Percentiles rank a stretch among this genome's conserved stretches.
Conservation (phyloP, 2,888 invertebrate species). For the Agrochola lota region DNA sequence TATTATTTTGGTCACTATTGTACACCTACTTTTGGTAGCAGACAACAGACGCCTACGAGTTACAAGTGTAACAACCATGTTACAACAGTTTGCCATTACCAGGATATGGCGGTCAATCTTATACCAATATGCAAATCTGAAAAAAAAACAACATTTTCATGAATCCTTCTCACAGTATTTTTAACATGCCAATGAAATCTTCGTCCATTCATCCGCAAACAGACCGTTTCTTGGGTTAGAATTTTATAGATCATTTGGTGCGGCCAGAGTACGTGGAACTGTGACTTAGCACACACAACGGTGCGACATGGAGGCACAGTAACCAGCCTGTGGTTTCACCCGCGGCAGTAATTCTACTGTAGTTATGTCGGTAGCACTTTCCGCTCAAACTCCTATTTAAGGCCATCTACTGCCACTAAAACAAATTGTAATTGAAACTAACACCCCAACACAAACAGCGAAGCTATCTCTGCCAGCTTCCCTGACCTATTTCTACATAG, state of each 20-base stretch:
- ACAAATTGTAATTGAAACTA: background rate
- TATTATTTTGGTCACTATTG: too few relatives aligned
- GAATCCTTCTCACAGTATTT: background rate
- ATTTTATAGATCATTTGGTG: background rate
- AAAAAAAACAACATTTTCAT: background rate
- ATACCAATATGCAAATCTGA: too few relatives aligned
- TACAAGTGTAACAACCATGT: too few relatives aligned
- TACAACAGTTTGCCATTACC: too few relatives aligned
- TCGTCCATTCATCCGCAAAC: background rate
- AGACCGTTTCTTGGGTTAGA: background rate
- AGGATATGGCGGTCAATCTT: too few relatives aligned
- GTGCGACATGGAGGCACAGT: background rate
- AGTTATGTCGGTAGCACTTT: too few relatives aligned
- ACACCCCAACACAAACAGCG: background rate
- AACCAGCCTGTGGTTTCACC: too few relatives aligned
- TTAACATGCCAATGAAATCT: background rate
- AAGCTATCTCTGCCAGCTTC: background rate
- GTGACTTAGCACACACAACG: background rate
- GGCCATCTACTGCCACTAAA: too few relatives aligned
- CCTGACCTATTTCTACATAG: constrained; percentile 23
- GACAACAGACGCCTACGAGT: too few relatives aligned
- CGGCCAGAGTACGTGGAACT: background rate
- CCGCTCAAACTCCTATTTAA: too few relatives aligned
- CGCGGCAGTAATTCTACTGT: too few relatives aligned
- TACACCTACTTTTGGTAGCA: too few relatives aligned